A percentile compares a stretch with the other conserved stretches of the same genome.
These are phyloP conservation scores for Zaprionus lineosus DNA, from an alignment of 2,888 invertebrate genomes.

Conservation along the genomic window DNA sequence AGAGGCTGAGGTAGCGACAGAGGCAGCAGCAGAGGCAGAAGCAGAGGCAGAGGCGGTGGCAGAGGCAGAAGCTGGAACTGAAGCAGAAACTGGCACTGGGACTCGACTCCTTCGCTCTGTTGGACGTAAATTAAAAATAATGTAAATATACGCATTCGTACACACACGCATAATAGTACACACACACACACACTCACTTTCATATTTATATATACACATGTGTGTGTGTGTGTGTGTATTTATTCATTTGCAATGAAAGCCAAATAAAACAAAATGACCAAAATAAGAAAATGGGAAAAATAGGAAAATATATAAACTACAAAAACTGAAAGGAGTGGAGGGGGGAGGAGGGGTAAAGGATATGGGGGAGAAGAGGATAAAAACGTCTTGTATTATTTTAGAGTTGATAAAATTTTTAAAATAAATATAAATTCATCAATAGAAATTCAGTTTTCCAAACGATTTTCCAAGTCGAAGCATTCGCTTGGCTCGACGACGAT, in stretches of 20 bases:
- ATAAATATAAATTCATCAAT: neutral
- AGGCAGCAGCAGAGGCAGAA: too few species aligned
- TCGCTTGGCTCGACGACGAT: too few species aligned
- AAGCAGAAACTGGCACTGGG: too few species aligned
- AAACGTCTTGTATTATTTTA: too few species aligned
- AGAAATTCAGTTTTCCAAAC: neutral
- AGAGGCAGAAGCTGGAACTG: conserved; percentile 4
- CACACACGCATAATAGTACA: neutral
- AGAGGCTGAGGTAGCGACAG: too few species aligned
- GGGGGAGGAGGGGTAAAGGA: too few species aligned
- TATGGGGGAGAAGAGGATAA: too few species aligned
- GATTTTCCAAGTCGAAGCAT: neutral
- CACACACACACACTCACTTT: neutral
- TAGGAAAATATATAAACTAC: conserved; percentile 1
- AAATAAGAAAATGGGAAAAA: conserved; percentile 3
- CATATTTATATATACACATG: neutral
- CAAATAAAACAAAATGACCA: conserved; percentile 30
- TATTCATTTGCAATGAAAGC: conserved; percentile 29
- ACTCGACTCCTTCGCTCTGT: conserved; percentile 21
- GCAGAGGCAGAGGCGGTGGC: too few species aligned
- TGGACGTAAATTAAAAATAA: conserved; percentile 48
- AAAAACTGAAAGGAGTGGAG: too few species aligned
- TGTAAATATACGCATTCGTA: conserved; percentile 43
- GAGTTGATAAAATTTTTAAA: neutral
- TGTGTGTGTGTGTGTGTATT: neutral